Evolutionary conservation across 2,888 invertebrate species (phyloP), one percentile per base, ranked within the genome.

Genomic region (Clostera curtula): DNA sequence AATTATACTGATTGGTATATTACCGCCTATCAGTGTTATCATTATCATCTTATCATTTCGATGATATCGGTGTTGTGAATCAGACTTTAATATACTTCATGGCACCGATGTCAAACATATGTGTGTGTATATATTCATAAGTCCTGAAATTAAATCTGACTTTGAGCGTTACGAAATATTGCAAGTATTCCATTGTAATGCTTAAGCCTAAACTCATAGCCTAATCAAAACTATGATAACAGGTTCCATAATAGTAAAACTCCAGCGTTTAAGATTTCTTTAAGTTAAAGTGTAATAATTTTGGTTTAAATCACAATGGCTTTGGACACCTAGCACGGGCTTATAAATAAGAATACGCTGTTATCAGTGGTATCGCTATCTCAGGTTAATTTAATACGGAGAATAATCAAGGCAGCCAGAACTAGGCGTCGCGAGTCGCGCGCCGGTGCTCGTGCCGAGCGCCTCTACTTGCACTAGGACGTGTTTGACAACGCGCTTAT

Each of bases 281-380:
- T n/a, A n/a, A n/a, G n/a, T n/a, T n/a, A n/a, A n/a, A n/a, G n/a
- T n/a, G n/a, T n/a, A n/a, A n/a, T n/a, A n/a, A n/a, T n/a, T n/a
- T n/a, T n/a, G n/a, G n/a, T n/a, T n/a, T n/a, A n/a, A n/a, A 19
- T 10, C n/a, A 18, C 12, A 12, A 11, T 18, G 3, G 10, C 27
- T 19, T 6, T 4, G 8, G 30, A 30, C 28, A 31, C 29, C 18
- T 40, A 22, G 42, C 49, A 41, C 42, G 36, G 39, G 35, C 39
- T 43, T 50, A 48, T 43, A 50, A 53, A 55, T 56, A 58, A 51
- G 49, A 59, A 44, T 46, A 51, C 39, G 35, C 45, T 51, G 65
- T 82, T 82, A 82, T 83, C 82, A 76, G 65, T 54, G 51, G 52
- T 79, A 79, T 79, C 80, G 74, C 73, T 82, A 80, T 82, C 82